Percentiles rank a stretch among this genome's conserved stretches.
Conservation (phyloP, 1,140 invertebrate species). For the Formica selysi region DNA sequence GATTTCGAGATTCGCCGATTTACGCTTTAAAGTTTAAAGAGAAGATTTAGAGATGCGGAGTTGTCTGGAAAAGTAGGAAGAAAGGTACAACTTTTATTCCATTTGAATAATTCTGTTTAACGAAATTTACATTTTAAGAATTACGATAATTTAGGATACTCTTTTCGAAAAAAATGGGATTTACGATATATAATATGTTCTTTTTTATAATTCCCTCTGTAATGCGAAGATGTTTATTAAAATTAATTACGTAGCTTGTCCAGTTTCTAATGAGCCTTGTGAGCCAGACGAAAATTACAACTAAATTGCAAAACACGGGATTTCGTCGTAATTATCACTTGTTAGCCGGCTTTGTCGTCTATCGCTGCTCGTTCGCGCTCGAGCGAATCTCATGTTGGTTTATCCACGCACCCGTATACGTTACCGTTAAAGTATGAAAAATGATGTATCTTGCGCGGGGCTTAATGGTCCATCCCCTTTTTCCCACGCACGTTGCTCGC, state of each 20-base stretch:
- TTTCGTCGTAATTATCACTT: conserved; percentile 41
- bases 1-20: background rate
- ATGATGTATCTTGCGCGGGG: conserved; percentile 42
- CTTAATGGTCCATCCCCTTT: conserved; percentile 47
- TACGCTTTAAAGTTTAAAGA: background rate
- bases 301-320: conserved; percentile 13
- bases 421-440: conserved; percentile 58
- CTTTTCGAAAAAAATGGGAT: background rate
- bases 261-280: background rate
- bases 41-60: background rate
- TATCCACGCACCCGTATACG: conserved; percentile 37
- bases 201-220: background rate
- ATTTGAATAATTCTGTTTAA: background rate
- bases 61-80: background rate
- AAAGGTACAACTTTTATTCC: background rate
- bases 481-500: conserved; percentile 44
- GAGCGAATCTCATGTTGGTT: conserved; percentile 29
- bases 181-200: background rate
- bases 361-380: conserved; percentile 6
- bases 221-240: conserved; percentile 4
- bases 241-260: background rate
- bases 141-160: background rate
- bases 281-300: conserved; percentile 4
- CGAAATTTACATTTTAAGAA: background rate
- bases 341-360: conserved; percentile 1